Evolutionary conservation across 2,797 vertebrate species (phyloP), one percentile per base, ranked within the genome.

Genomic region (Melanotaenia pygmaea): DNA sequence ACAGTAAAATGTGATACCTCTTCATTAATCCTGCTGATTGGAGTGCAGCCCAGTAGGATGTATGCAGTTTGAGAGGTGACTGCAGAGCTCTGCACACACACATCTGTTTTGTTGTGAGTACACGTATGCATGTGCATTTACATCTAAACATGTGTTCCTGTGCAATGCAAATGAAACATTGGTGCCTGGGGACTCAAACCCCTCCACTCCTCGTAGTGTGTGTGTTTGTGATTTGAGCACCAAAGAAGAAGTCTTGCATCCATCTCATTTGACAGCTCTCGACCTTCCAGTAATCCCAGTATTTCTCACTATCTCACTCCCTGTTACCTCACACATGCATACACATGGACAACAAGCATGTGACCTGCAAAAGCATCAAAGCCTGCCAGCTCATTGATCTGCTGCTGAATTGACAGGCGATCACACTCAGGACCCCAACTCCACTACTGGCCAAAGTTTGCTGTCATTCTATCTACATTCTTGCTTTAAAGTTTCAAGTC

Each of bases 11-110:
- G 84, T 14, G 87, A 92, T 92, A 93, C 90, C 83, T 88, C 81
- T 93, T 93, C 89, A 94, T 93, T 92, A 92, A 93, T 93, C 90
- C 85, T 84, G 80, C 86, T 91, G 91, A 94, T 91, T 91, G 91
- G 91, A 91, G 83, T 56, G 7, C 79, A 70, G 90, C 91, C 88
- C 89, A 87, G 89, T 91, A 88, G 76, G 86, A 90, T 89, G 66
- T 83, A 77, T 93, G 81, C 75, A 86, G 72, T 83, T 85, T 80
- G 67, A 74, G 64, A 78, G 70, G 56, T 57, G 75, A 60, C 70
- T 78, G 74, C 69, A 79, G 70, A 68, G 38, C 53, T 70, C 11
- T 38, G 72, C 51, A 67, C 50, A 4, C 62, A 59, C 70, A 80
- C 84, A 84, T 85, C 74, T 79, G 80, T 74, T 82, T 65, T 56